Evolutionary conservation across 2,888 invertebrate species (phyloP).

Genomic region (Apamea epomidion): DNA sequence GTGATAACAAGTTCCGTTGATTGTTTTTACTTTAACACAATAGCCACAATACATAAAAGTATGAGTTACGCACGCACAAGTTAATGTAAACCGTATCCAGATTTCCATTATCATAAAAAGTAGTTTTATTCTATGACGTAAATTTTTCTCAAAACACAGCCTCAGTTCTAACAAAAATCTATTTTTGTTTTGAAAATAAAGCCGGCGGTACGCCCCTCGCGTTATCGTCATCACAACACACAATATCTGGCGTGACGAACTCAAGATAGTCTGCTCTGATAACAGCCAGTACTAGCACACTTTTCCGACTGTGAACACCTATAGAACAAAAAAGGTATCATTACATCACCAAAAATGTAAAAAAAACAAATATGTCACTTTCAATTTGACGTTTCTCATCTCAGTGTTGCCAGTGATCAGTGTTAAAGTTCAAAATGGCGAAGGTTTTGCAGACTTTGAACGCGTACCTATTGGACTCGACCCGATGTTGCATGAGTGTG

Average conservation of each 20-base stretch:
- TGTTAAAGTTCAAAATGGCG: conserved; percentile 76
- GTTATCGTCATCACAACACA: conserved; percentile 85
- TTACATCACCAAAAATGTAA: conserved; percentile 51
- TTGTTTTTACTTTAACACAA: conserved; percentile 42
- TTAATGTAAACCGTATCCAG: not conserved
- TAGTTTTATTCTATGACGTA: not conserved
- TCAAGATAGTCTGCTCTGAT: conserved; percentile 87
- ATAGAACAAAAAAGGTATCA: conserved; percentile 53
- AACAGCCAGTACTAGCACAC: conserved; percentile 83
- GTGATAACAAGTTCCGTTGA: conserved; percentile 32
- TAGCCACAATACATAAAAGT: conserved; percentile 12
- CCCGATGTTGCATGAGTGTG: conserved; percentile 83
- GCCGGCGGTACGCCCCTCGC: conserved; percentile 68
- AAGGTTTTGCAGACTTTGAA: conserved; percentile 83
- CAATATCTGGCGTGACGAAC: conserved; percentile 89
- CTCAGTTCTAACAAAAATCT: conserved; percentile 46
- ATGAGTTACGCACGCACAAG: not conserved
- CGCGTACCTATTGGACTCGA: conserved; percentile 83
- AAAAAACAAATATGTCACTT: conserved; percentile 50
- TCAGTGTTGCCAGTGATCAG: conserved; percentile 70
- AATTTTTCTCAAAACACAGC: conserved; percentile 50
- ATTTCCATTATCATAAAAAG: conserved; percentile 1
- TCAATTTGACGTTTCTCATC: conserved; percentile 60
- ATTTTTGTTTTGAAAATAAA: conserved; percentile 69
- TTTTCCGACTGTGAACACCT: conserved; percentile 81